Percentiles rank a stretch among this genome's conserved stretches.
Evolutionary conservation across 2,888 invertebrate genomes (phyloP).

Genomic region (Phytoseiulus persimilis): DNA sequence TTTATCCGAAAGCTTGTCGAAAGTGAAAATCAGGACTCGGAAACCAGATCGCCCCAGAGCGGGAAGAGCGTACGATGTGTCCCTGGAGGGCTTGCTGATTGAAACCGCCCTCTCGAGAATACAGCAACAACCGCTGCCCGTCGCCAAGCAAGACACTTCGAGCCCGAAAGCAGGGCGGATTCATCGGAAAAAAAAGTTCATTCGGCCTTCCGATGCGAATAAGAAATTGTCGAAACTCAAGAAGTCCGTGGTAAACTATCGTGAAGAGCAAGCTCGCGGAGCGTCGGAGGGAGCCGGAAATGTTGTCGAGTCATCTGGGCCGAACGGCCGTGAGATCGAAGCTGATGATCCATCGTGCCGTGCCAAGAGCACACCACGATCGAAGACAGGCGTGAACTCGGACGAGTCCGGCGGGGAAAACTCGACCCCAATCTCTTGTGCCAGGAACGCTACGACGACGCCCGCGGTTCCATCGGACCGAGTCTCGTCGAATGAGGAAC

Average conservation of each 20-base stretch:
- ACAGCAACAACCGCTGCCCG: neutral
- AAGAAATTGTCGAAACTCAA: slow-evolving; percentile 24
- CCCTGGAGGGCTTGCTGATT: neutral
- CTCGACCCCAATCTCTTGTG: too few relatives aligned
- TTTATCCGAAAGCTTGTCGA: neutral
- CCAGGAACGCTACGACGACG: too few relatives aligned
- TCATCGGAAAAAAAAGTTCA: neutral
- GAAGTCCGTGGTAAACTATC: neutral
- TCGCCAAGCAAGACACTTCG: neutral
- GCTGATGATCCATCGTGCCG: neutral
- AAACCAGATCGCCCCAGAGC: neutral
- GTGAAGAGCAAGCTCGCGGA: neutral
- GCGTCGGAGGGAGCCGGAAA: neutral
- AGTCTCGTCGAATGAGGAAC: too few relatives aligned
- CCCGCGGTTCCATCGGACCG: too few relatives aligned
- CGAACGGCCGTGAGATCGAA: neutral
- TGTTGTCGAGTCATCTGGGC: neutral
- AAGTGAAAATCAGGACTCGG: neutral
- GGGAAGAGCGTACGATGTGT: neutral
- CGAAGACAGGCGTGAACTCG: neutral
- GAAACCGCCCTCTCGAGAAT: slow-evolving; percentile 12
- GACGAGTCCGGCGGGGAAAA: too few relatives aligned
- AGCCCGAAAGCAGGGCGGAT: neutral
- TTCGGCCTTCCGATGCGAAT: slow-evolving; percentile 19
- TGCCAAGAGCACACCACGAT: neutral